Percentiles rank a stretch among this genome's conserved stretches.
These are phyloP conservation scores for Astropecten irregularis DNA, from an alignment of 53 echinoderm and acorn worm genomes.

Conservation along the genomic window DNA sequence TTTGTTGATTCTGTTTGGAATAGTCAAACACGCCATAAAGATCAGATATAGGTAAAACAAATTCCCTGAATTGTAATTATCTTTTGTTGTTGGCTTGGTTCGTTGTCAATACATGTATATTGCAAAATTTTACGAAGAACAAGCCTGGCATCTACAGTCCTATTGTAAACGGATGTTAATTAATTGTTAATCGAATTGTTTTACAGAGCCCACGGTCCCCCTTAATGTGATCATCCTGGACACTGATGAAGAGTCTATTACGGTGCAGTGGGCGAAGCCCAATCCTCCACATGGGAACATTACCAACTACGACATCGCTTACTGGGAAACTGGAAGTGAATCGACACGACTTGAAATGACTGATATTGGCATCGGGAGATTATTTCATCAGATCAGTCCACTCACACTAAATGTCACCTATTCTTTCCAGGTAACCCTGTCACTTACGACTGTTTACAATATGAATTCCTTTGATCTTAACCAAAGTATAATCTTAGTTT, in stretches of 20 bases:
- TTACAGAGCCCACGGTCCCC: constrained; percentile 62
- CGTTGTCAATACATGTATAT: too few relatives aligned
- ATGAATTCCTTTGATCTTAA: not conserved
- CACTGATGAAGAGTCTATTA: constrained; percentile 38
- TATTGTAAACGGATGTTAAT: too few relatives aligned
- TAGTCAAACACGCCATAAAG: too few relatives aligned
- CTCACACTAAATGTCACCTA: not conserved
- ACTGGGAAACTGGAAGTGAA: constrained; percentile 24
- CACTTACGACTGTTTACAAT: not conserved
- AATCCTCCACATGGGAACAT: constrained; percentile 67
- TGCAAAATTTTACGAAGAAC: too few relatives aligned
- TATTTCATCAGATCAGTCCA: not conserved
- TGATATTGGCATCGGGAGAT: not conserved
- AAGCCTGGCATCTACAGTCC: too few relatives aligned
- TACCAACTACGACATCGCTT: not conserved
- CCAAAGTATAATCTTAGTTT: not conserved
- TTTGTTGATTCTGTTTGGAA: not conserved
- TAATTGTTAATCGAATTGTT: not conserved
- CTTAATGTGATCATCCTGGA: not conserved
- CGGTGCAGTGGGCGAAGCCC: constrained; percentile 66
- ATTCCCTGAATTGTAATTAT: too few relatives aligned
- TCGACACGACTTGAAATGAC: not conserved
- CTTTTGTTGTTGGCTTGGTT: too few relatives aligned
- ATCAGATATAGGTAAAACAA: too few relatives aligned
- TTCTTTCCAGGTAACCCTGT: constrained; percentile 2